Percentiles rank a stretch among this genome's conserved stretches.
These are phyloP conservation scores for Gari tellinella DNA, from an alignment of 2,888 invertebrate species.

Conservation along the genomic window DNA sequence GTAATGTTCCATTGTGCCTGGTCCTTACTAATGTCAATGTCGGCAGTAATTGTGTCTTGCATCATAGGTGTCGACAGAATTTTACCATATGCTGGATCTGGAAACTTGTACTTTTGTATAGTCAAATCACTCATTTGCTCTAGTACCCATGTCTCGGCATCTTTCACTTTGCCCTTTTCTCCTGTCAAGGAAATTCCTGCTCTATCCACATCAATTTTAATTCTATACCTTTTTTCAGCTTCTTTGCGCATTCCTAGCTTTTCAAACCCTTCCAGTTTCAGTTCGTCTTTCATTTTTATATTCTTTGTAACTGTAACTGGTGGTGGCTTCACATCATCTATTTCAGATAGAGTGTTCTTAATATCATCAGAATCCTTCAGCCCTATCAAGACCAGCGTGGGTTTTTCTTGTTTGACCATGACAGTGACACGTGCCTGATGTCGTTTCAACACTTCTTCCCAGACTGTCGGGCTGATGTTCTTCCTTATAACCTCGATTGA, in stretches of 20 bases:
- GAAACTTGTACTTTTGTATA: conserved; percentile 6
- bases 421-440: not conserved
- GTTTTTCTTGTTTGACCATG: conserved; percentile 7
- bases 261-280: conserved; percentile 24
- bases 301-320: conserved; percentile 11
- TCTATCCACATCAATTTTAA: conserved; percentile 4
- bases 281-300: conserved; percentile 9
- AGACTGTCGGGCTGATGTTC: not conserved
- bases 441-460: conserved; percentile 11
- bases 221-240: not conserved
- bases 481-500: conserved; percentile 16
- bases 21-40: not conserved
- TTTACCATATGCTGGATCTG: not conserved
- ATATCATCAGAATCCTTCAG: conserved; percentile 8
- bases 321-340: conserved; percentile 35
- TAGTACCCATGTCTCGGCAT: too few relatives aligned
- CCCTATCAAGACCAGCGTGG: conserved; percentile 9
- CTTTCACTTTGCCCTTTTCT: too few relatives aligned
- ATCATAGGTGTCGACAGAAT: conserved; percentile 14
- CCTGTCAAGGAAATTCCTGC: too few relatives aligned
- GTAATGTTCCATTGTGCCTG: too few relatives aligned
- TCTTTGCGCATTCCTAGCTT: conserved; percentile 5
- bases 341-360: not conserved
- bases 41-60: conserved; percentile 22
- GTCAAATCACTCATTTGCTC: not conserved